phyloP scores from a whole-genome alignment of 2,113 vertebrate genomes.

The Lophotis ruficrista region DNA sequence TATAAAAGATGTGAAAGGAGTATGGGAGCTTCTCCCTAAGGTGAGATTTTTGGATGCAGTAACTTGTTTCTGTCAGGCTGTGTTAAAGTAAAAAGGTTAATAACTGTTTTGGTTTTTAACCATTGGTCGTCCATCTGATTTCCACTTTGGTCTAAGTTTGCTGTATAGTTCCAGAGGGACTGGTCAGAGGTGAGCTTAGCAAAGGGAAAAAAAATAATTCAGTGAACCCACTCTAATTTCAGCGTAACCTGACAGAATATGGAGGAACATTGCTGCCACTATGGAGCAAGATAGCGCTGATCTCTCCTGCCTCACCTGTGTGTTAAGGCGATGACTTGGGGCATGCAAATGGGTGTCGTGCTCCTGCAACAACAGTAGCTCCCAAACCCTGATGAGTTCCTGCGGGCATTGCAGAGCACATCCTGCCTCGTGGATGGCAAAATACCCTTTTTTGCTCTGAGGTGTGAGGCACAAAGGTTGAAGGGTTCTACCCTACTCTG shows the following conservation, averaged over 20 bases:
- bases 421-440: background rate
- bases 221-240: background rate
- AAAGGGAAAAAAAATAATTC: background rate
- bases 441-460: background rate
- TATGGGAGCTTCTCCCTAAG: background rate
- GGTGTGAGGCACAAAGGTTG: background rate
- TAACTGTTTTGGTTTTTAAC: background rate
- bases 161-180: background rate
- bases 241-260: background rate
- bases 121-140: background rate
- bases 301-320: fast-evolving
- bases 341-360: fast-evolving
- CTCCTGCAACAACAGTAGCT: background rate
- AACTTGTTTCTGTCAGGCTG: background rate
- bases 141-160: background rate
- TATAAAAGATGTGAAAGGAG: background rate
- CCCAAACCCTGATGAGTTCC: background rate
- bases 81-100: slow-evolving; percentile 1
- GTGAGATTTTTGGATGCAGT: background rate
- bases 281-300: background rate
- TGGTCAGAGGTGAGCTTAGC: background rate
- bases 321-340: background rate
- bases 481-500: background rate
- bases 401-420: background rate
- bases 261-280: background rate